Conservation (phyloP, 2,888 invertebrate genomes). For the Caenorhabditis japonica region DNA sequence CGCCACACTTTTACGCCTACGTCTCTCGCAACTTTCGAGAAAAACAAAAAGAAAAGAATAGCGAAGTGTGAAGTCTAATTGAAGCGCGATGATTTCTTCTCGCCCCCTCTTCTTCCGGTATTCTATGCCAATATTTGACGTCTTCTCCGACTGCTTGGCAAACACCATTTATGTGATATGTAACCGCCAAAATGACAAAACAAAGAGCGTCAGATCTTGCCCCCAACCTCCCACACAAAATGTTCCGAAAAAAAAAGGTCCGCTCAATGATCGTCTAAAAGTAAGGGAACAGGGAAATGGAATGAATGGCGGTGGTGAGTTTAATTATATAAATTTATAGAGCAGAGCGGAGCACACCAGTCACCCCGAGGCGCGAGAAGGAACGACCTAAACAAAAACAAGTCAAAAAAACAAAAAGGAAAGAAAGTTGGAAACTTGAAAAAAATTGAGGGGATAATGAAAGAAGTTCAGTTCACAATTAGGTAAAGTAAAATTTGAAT, state of each 20-base stretch:
- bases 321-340: constrained; percentile 35
- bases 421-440: neutral
- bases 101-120: neutral
- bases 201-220: too few relatives aligned
- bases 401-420: constrained; percentile 9
- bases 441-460: neutral
- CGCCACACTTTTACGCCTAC: too few relatives aligned
- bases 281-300: neutral
- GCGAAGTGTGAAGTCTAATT: too few relatives aligned
- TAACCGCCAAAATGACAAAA: neutral
- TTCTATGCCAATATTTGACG: constrained; percentile 14
- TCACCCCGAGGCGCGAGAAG: neutral
- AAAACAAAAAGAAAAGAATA: too few relatives aligned
- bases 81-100: too few relatives aligned
- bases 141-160: neutral
- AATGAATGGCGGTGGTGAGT: too few relatives aligned
- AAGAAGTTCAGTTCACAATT: constrained; percentile 4
- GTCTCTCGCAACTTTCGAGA: too few relatives aligned
- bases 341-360: neutral
- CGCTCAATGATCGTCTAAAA: neutral
- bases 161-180: constrained; percentile 10
- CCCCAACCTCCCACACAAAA: too few relatives aligned
- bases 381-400: constrained; percentile 36
- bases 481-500: constrained; percentile 1
- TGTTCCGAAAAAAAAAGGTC: constrained; percentile 8